Evolutionary conservation across 2,888 invertebrate genomes (phyloP), one percentile per base, ranked within the genome.

Genomic region (Dryobotodes eremita): DNA sequence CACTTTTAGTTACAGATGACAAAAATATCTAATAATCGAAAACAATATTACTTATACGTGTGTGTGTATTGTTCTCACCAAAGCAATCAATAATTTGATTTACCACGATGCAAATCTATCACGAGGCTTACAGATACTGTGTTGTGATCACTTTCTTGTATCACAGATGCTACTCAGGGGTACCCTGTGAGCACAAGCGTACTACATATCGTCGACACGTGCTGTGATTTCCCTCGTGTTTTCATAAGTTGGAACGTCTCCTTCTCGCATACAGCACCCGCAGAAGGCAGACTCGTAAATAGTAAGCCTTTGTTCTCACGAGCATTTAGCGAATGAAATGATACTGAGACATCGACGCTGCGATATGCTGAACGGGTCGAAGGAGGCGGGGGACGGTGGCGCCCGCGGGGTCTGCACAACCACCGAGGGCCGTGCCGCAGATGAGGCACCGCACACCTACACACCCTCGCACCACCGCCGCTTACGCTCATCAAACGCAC

Each of bases 261-360:
- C 98, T 98, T 98, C 98, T 98, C 98, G 97, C 97, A 97, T 98
- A 98, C 98, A 98, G 98, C 98, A 98, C 97, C 98, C 97, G 98
- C 98, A 97, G 98, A 98, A 98, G 98, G 98, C 97, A 97, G 97
- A 97, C 94, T 91, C 93, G 92, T 95, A 93, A 83, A 95, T 95
- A 94, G 96, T 97, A 97, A 96, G 96, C 97, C 97, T 97, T 95
- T 96, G 95, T 96, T 96, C 95, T 97, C 97, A 97, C 97, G 96
- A 96, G 97, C 97, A 96, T 97, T 94, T 96, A 94, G 96, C 97
- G 94, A 96, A 94, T 89, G 92, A 95, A 95, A 91, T 94, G 95
- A 95, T 96, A 94, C 89, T 95, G 92, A 92, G 96, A 96, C 96
- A 96, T 96, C 95, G 95, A 95, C 91, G 95, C 94, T 94, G 94